Percentiles rank a stretch among this genome's conserved stretches.
phyloP scores from a whole-genome alignment of 2,797 vertebrate species.

The Alosa sapidissima region DNA sequence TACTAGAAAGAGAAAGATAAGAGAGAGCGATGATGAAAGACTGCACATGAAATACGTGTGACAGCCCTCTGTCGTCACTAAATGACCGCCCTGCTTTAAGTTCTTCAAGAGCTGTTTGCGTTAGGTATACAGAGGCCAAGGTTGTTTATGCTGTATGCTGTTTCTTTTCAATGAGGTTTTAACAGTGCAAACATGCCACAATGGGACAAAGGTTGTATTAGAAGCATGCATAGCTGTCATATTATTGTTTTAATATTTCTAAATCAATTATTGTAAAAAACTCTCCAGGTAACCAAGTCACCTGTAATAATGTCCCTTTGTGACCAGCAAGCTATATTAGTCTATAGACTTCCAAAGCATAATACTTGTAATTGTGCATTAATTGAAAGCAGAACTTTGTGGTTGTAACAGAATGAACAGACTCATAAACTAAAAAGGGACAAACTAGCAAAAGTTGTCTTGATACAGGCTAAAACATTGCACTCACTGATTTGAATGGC shows the following conservation, averaged over 20 bases:
- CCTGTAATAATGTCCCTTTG: background rate
- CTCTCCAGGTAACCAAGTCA: background rate
- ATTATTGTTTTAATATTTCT: background rate
- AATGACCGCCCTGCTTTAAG: conserved; percentile 41
- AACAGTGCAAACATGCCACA: conserved; percentile 69
- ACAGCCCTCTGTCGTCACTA: background rate
- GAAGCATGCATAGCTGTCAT: conserved; percentile 52
- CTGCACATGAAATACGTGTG: conserved; percentile 8
- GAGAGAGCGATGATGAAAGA: background rate
- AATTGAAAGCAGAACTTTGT: background rate
- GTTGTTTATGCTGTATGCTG: conserved; percentile 71
- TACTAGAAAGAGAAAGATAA: conserved; percentile 59
- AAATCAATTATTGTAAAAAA: background rate
- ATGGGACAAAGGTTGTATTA: conserved; percentile 75
- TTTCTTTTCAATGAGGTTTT: conserved; percentile 72
- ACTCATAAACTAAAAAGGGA: background rate
- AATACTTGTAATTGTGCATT: background rate
- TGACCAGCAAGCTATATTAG: too few species aligned
- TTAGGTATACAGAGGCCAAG: conserved; percentile 69
- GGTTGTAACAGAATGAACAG: background rate
- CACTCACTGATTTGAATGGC: too few species aligned
- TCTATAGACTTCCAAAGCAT: too few species aligned
- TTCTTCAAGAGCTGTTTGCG: conserved; percentile 69
- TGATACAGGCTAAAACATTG: background rate
- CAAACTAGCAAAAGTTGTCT: background rate